Conservation (phyloP, 2,797 vertebrate genomes). For the Onychomys arenicola region DNA sequence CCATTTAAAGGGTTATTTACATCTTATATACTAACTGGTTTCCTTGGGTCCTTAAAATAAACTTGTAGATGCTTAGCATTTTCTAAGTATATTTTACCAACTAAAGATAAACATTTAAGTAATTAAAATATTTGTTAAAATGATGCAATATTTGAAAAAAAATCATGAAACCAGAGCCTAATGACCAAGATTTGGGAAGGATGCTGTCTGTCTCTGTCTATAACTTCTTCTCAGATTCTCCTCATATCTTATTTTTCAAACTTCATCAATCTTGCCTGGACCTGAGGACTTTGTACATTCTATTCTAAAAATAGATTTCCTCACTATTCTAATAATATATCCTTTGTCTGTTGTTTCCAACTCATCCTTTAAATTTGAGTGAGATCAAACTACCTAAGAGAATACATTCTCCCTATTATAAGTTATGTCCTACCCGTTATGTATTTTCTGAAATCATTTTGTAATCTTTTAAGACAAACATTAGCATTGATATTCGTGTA, state of each 20-base stretch:
- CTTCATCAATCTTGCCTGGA: neutral
- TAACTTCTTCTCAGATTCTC: neutral
- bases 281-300: neutral
- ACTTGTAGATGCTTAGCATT: neutral
- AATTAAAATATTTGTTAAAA: neutral
- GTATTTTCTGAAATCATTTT: neutral
- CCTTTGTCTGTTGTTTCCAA: neutral
- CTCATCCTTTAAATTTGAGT: conserved; percentile 25
- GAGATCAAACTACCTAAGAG: neutral
- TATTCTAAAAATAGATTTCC: neutral
- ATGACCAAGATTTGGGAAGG: neutral
- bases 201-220: neutral
- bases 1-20: neutral
- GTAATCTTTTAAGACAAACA: neutral
- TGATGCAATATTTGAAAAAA: neutral
- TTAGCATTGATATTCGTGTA: conserved; percentile 27
- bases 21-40: neutral
- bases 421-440: neutral
- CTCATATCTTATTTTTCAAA: neutral
- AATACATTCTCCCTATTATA: neutral
- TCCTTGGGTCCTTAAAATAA: neutral
- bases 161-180: neutral
- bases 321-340: neutral
- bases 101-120: neutral
- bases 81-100: conserved; percentile 16